These are phyloP conservation scores for Sparus aurata DNA, from an alignment of 2,797 vertebrate genomes.

Conservation along the genomic window DNA sequence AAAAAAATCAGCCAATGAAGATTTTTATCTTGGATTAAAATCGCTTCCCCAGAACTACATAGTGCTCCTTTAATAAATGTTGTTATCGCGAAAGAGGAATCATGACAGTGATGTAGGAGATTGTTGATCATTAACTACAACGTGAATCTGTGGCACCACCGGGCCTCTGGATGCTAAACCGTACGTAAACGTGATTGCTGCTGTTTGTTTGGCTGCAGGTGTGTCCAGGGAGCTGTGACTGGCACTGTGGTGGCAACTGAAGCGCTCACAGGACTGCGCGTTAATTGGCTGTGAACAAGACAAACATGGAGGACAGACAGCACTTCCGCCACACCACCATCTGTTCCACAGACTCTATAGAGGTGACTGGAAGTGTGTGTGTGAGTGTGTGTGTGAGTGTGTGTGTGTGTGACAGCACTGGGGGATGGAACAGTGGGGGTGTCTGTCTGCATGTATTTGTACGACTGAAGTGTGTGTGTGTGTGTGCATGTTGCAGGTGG, in stretches of 20 bases:
- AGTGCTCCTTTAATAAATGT: no score
- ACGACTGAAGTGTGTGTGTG: slow-evolving; percentile 24
- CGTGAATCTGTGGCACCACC: background rate
- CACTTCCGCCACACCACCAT: slow-evolving; percentile 81
- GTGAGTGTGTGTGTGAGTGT: slow-evolving; percentile 43
- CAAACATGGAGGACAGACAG: slow-evolving; percentile 82
- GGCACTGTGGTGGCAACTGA: slow-evolving; percentile 61
- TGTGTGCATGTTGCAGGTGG: slow-evolving; percentile 53
- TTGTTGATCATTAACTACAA: slow-evolving; percentile 31
- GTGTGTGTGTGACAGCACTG: slow-evolving; percentile 44
- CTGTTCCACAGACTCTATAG: slow-evolving; percentile 78
- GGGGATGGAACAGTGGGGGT: slow-evolving; percentile 37
- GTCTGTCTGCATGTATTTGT: slow-evolving; percentile 49
- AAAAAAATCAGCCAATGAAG: no score
- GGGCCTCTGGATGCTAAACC: background rate
- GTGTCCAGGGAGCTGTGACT: slow-evolving; percentile 48
- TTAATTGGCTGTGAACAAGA: slow-evolving; percentile 83
- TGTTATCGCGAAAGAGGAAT: background rate
- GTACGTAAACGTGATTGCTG: slow-evolving; percentile 10
- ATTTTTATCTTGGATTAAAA: no score
- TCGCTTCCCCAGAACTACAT: no score
- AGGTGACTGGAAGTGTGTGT: slow-evolving; percentile 41
- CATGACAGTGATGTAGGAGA: slow-evolving; percentile 2
- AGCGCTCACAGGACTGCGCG: slow-evolving; percentile 52
- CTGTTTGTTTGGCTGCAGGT: slow-evolving; percentile 62